A percentile compares a stretch with the other conserved stretches of the same genome.
These are phyloP conservation scores for Drosophila watanabei DNA, from an alignment of 1,140 invertebrate species.

Conservation along the genomic window DNA sequence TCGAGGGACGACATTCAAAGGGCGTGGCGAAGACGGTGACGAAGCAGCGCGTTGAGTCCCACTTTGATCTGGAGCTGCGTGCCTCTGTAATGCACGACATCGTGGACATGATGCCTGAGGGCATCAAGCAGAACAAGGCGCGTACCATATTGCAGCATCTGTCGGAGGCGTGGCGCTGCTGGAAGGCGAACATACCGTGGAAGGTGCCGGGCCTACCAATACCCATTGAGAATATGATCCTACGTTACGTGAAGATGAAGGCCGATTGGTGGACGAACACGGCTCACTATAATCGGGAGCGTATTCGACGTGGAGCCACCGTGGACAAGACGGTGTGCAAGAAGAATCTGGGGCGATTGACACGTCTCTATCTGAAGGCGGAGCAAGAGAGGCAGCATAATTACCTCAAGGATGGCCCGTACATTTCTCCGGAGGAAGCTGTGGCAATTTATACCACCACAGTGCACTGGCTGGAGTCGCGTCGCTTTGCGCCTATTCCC, in stretches of 20 bases:
- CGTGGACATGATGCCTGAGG: conserved; percentile 99
- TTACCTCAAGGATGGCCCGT: conserved; percentile 99
- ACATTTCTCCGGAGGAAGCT: conserved; percentile 99
- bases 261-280: conserved; percentile 99
- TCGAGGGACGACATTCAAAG: conserved; percentile 99
- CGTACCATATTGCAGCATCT: conserved; percentile 99
- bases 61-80: conserved; percentile 99
- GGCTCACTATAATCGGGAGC: conserved; percentile 99
- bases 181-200: conserved; percentile 99
- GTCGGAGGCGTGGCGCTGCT: conserved; percentile 99
- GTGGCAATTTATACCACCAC: conserved; percentile 99
- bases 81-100: conserved; percentile 99
- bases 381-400: conserved; percentile 99
- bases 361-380: conserved; percentile 98
- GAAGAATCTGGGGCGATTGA: conserved; percentile 98
- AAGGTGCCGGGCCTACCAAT: conserved; percentile 99
- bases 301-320: conserved; percentile 96
- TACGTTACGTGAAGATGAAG: conserved; percentile 99
- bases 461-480: conserved; percentile 99
- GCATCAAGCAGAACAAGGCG: conserved; percentile 99
- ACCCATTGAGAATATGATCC: conserved; percentile 99
- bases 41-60: conserved; percentile 99
- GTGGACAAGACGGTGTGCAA: conserved; percentile 99
- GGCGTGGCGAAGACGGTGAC: conserved; percentile 99
- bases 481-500: conserved; percentile 99